Conservation (phyloP, 2,113 vertebrate genomes). For the Oxygymnocypris stewartii region DNA sequence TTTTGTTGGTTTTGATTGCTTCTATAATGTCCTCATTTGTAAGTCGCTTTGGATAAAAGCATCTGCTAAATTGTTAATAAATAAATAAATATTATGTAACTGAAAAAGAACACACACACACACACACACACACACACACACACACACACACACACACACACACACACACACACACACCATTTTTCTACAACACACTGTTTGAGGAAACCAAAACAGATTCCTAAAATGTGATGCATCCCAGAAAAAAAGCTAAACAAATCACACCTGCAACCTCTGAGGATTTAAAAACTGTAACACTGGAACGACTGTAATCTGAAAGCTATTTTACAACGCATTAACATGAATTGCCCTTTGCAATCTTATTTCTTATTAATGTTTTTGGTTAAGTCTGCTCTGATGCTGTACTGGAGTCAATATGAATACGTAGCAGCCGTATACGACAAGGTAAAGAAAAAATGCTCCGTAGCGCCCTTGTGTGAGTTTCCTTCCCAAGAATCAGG, state of each 20-base stretch:
- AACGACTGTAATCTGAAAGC: slow-evolving; percentile 66
- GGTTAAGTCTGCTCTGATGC: slow-evolving; percentile 34
- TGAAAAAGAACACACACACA: neutral
- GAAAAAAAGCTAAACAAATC: slow-evolving; percentile 57
- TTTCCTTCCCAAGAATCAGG: slow-evolving; percentile 62
- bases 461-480: slow-evolving; percentile 59
- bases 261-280: slow-evolving; percentile 62
- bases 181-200: neutral
- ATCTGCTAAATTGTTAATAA: too few species aligned
- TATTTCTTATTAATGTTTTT: slow-evolving; percentile 23
- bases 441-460: slow-evolving; percentile 68
- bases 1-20: too few species aligned
- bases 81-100: neutral
- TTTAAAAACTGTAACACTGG: slow-evolving; percentile 52
- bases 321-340: slow-evolving; percentile 68
- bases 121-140: neutral
- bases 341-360: slow-evolving; percentile 57
- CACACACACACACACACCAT: neutral
- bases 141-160: neutral
- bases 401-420: slow-evolving; percentile 44
- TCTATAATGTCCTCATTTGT: too few species aligned
- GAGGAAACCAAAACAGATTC: slow-evolving; percentile 8
- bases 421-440: slow-evolving; percentile 72
- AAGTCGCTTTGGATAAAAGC: too few species aligned
- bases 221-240: slow-evolving; percentile 44